phyloP scores from a whole-genome alignment of 2,113 vertebrate genomes.

The Arizona elegans region DNA sequence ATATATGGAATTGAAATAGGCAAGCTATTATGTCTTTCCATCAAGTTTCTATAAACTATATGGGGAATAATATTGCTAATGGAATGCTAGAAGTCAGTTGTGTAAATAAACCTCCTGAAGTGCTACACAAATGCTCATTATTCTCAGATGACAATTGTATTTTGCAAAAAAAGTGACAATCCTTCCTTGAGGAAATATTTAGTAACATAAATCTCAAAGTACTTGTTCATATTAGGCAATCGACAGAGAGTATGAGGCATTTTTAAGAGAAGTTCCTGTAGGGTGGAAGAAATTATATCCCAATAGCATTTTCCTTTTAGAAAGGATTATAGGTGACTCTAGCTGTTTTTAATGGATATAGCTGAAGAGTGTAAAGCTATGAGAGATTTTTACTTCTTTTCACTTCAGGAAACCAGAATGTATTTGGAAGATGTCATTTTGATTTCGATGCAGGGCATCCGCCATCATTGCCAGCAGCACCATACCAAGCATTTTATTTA shows the following conservation, averaged over 20 bases:
- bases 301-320: not conserved
- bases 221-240: not conserved
- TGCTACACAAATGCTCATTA: not conserved
- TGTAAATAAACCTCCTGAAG: not conserved
- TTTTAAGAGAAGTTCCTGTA: not conserved
- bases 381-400: not conserved
- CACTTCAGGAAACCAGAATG: not conserved
- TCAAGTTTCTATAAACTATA: not conserved
- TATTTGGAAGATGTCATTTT: not conserved
- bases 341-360: not conserved
- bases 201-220: not conserved
- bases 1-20: not conserved
- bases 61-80: not conserved
- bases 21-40: not conserved
- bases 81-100: not conserved
- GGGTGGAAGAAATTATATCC: not conserved
- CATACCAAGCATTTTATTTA: not conserved
- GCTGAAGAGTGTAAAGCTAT: not conserved
- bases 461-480: not conserved
- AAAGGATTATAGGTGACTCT: not conserved
- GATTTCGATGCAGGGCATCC: not conserved
- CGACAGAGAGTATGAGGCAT: not conserved
- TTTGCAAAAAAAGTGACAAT: not conserved
- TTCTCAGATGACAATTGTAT: not conserved
- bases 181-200: not conserved